Base-by-base conservation (phyloP, 2,888 invertebrate genomes). In the Schrankia costaestrigalis region DNA sequence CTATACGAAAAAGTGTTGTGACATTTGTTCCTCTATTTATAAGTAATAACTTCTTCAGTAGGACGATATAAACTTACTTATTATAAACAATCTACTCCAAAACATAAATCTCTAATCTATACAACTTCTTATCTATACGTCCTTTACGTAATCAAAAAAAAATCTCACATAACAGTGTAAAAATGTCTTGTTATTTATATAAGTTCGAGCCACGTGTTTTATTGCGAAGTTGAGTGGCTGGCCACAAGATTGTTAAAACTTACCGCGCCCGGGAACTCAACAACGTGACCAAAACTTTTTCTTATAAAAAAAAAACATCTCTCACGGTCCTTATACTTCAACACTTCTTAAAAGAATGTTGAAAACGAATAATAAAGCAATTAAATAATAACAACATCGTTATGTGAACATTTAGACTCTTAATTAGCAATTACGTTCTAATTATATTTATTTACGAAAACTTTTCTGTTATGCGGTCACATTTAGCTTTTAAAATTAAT, bases 191-290 rank as follows among this genome's bases (percentile, higher is more conserved):
- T 13, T 23, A 12, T 36, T 29, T 33, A 35, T 36, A 29, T 18
- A 29, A 11, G 12, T 24, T 4, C 17, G 10, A 30, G 26, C 22
- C 56, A 50, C 40, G 35, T 52, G 48, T 51, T 56, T 46, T 41
- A 38, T 38, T 9, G 12, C 12, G 8, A 19, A 13, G 19, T 24
- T 7, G 8, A 27, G 12, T 10, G 28, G 22, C 27, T 37, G 18
- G n/a, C 14, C 26, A 18, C 12, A 22, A 35, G 19, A 11, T 28
- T 13, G 21, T 26, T 28, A 13, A 33, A 42, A 39, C 31, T 41
- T 30, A n/a, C n/a, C n/a, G 11, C 19, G 26, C 11, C 31, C 30
- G 11, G 27, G 28, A 19, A 35, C 26, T 23, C 14, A 12, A 27
- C 26, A 27, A 18, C 26, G 11, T n/a, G 33, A 19, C 12, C 21